Percentiles rank a stretch among this genome's conserved stretches.
Evolutionary conservation across 2,797 vertebrate species (phyloP).

Genomic region (Danionella dracula): DNA sequence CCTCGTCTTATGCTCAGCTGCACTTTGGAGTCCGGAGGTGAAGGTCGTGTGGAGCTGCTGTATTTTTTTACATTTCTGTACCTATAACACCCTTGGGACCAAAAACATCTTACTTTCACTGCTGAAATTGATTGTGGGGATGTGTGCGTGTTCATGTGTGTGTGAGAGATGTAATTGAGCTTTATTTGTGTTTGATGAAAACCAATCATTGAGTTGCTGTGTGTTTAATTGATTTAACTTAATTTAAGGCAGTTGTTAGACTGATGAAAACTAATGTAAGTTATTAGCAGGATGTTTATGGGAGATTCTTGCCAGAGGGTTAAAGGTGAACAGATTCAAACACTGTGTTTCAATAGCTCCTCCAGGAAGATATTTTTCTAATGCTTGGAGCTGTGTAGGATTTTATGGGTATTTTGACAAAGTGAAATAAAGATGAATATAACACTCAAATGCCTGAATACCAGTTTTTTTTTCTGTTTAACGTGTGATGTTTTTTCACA

Average conservation of each 20-base stretch:
- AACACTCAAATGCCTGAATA: conserved; percentile 46
- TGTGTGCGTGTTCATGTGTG: conserved; percentile 22
- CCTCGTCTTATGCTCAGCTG: conserved; percentile 77
- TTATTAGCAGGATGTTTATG: conserved; percentile 19
- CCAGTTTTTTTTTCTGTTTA: no score
- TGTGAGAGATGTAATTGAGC: background rate
- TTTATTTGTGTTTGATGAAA: conserved; percentile 68
- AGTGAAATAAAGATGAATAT: conserved; percentile 94
- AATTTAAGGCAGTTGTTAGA: no score
- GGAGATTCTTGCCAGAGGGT: no score
- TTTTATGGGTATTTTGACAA: conserved; percentile 99
- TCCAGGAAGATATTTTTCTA: conserved; percentile 96
- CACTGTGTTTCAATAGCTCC: no score
- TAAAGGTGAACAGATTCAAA: no score
- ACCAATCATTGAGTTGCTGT: conserved; percentile 73
- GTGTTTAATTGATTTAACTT: conserved; percentile 68
- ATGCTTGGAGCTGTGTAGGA: conserved; percentile 93
- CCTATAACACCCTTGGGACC: conserved; percentile 78
- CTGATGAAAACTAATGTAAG: conserved; percentile 88
- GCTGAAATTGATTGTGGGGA: no score
- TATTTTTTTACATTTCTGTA: conserved; percentile 70
- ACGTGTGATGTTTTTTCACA: no score
- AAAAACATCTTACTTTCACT: conserved; percentile 65
- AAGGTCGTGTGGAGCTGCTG: conserved; percentile 73
- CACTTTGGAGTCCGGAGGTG: conserved; percentile 90